Percentiles rank a stretch among this genome's conserved stretches.
These are phyloP conservation scores for Habroteleia sp. DNA, from an alignment of 2,888 invertebrate genomes.

Conservation along the genomic window DNA sequence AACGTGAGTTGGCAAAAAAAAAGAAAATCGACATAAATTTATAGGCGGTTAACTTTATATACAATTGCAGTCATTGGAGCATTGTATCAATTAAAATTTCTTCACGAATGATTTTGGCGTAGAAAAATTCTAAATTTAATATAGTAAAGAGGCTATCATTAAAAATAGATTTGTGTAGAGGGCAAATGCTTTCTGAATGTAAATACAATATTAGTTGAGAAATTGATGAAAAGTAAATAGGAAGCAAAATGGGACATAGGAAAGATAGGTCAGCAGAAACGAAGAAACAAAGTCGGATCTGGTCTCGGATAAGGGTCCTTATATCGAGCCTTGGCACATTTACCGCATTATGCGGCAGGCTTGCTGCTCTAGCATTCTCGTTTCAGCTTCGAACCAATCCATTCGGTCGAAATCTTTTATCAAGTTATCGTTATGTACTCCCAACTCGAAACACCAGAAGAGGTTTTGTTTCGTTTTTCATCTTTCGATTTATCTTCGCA, in stretches of 20 bases:
- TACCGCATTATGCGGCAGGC: slow-evolving; percentile 71
- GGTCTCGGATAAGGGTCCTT: slow-evolving; percentile 56
- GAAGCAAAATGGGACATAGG: slow-evolving; percentile 50
- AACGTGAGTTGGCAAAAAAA: no score
- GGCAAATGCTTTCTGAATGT: slow-evolving; percentile 31
- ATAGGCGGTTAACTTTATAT: no score
- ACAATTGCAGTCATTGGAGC: no score
- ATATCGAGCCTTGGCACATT: slow-evolving; percentile 72
- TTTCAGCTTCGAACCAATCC: slow-evolving; percentile 46
- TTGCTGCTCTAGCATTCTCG: slow-evolving; percentile 71
- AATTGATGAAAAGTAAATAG: slow-evolving; percentile 45
- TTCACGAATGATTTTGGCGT: slow-evolving; percentile 7
- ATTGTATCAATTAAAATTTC: no score
- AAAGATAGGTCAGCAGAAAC: slow-evolving; percentile 34
- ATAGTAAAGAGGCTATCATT: no score
- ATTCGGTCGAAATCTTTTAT: slow-evolving; percentile 70
- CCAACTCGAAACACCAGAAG: slow-evolving; percentile 73
- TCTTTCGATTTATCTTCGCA: slow-evolving; percentile 26
- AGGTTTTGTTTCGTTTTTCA: slow-evolving; percentile 30
- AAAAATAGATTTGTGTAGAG: slow-evolving; percentile 39
- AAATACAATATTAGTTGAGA: slow-evolving; percentile 35
- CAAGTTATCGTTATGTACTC: slow-evolving; percentile 75
- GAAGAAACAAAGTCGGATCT: slow-evolving; percentile 36
- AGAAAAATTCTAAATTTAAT: no score
- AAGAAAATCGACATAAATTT: no score